phyloP scores from a whole-genome alignment of 2,113 vertebrate species.

The Sclerurus mexicanus region DNA sequence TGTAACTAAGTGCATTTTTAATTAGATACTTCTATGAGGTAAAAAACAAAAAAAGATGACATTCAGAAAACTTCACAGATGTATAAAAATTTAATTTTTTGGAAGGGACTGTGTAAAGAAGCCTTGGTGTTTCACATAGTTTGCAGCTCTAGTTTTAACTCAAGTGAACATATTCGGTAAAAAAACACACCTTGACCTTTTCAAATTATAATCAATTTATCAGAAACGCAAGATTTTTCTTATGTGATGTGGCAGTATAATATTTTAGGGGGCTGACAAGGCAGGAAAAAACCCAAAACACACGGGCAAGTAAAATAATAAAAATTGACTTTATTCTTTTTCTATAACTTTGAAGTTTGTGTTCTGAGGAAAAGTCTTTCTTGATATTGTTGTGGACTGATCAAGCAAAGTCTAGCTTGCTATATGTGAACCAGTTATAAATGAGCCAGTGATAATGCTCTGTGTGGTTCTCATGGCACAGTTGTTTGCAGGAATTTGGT shows the following conservation, averaged over 20 bases:
- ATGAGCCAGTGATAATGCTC: not conserved
- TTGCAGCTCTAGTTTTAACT: not conserved
- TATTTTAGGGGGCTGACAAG: not conserved
- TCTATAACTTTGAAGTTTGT: not conserved
- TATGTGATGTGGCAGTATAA: not conserved
- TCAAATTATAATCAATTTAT: not conserved
- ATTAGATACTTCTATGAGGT: not conserved
- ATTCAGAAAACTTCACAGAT: not conserved
- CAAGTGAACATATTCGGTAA: not conserved
- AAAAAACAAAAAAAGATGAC: not conserved
- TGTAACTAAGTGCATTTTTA: not conserved
- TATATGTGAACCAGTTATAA: not conserved
- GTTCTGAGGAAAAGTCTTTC: not conserved
- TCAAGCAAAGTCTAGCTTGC: not conserved
- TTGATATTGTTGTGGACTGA: not conserved
- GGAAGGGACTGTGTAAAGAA: not conserved
- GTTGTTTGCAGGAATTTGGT: not conserved
- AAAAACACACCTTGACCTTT: not conserved
- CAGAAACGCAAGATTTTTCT: not conserved
- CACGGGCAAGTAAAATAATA: not conserved
- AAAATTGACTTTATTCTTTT: not conserved
- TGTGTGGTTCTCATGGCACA: not conserved
- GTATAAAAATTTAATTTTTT: not conserved
- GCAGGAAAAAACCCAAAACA: not conserved
- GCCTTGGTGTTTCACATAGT: not conserved